Evolutionary conservation across 1,140 invertebrate genomes (phyloP), one percentile per base, ranked within the genome.

Genomic region (Laupala kohalensis): DNA sequence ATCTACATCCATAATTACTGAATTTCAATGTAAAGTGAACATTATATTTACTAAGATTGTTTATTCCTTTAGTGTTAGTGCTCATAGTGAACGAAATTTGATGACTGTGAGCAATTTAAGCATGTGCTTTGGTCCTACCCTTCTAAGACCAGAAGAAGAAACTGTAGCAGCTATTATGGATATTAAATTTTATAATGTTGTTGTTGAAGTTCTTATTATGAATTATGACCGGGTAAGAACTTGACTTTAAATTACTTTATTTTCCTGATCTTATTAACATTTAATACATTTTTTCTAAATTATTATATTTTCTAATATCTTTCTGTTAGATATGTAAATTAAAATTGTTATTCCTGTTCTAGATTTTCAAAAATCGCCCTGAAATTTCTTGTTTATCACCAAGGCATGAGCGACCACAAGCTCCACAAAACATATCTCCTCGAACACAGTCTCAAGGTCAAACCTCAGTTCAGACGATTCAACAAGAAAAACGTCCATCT

Each of bases 81-180:
- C 88, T 37, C 90, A 91, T 78, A 86, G 87, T 79, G 90, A 94
- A 75, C 93, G 93, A 79, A 99, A 99, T 83, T 85, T 97, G 78
- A 99, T 99, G 97, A 94, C 92, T n/a, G 87, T 95, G 27, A 94
- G 93, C 71, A 99, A 99, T 84, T 82, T 99, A 71, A 95, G 94
- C 2, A 96, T 99, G n/a, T 98, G 97, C 81, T 98, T 98, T 83
- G 96, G 96, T 25, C 97, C 97, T n/a, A 98, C 96, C 29, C 83
- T 99, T 74, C 84, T 99, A 77, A 85, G 95, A 70, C 92, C 96
- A 6, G 92, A 95, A 84, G 94, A 97, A 79, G 96, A 98, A 84
- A 96, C 95, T 4, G 92, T 99, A 68, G 95, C 96, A 37, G 94
- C 96, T 75, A 98, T 99, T 77, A 92, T 98, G 86, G 95, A 99